Evolutionary conservation across 2,113 vertebrate genomes (phyloP), one percentile per base, ranked within the genome.

Genomic region (Heterotis niloticus): DNA sequence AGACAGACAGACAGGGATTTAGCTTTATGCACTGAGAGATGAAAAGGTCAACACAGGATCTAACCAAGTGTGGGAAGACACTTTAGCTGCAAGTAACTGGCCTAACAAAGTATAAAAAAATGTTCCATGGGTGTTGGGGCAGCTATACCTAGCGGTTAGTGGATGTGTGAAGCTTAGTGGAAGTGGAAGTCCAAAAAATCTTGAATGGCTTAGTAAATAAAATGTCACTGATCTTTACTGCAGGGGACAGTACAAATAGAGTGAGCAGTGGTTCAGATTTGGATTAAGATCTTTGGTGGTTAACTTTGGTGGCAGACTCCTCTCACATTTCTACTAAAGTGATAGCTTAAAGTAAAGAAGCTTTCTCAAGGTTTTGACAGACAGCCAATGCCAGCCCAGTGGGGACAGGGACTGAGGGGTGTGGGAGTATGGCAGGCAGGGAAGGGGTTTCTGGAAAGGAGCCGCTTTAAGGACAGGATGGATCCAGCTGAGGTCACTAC

Each of bases 331-430:
- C 65, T 26, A 71, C 79, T 44, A 76, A 80, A 80, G 74, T 70
- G 29, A 51, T 17, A 65, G 80, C 24, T 74, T 78, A 73, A 20
- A 20, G 68, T 10, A 78, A 74, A 81, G 64, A 73, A 78, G 76
- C 62, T 78, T 81, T 81, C 52, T 78, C 20, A 29, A 71, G 62
- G 24, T 64, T 81, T 64, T 81, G 75, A 56, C 59, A 64, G 59
- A 77, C 10, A 71, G 60, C 75, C 75, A 81, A 77, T 5, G n/a
- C 54, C 57, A 69, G 16, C 54, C 74, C 57, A 67, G 23, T n/a
- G 51, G 71, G 24, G 65, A 24, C 20, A 64, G 23, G 34, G 7
- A 28, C 23, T 64, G 28, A 24, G 9, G 51, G 7, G 10, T 64
- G 17, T 17, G 62, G 62, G 20, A 5, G 29, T 2, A 7, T 7